A percentile compares a stretch with the other conserved stretches of the same genome.
phyloP scores from a whole-genome alignment of 2,113 vertebrate species.

The Plotosus lineatus region DNA sequence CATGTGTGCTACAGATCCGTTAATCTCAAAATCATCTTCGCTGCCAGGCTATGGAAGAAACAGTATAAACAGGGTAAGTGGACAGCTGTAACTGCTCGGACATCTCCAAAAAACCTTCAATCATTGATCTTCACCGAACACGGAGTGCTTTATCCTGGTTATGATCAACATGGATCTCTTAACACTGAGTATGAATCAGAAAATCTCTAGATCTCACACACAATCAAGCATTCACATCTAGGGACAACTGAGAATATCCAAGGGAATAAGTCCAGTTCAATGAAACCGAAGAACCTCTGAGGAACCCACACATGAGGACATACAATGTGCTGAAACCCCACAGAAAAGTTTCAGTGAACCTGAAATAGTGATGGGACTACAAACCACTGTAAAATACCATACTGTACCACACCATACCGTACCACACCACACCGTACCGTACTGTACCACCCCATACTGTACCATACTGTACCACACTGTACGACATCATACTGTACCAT shows the following conservation, averaged over 20 bases:
- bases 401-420: not conserved
- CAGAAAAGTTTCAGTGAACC: not conserved
- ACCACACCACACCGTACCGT: not conserved
- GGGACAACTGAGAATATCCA: too few relatives aligned
- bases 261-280: not conserved
- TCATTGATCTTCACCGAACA: not conserved
- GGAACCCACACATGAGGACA: not conserved
- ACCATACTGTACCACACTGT: not conserved
- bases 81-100: too few relatives aligned
- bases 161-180: not conserved
- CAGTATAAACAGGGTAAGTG: conserved; percentile 84
- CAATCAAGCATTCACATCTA: not conserved
- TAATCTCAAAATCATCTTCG: conserved; percentile 88
- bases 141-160: not conserved
- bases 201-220: not conserved
- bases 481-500: not conserved
- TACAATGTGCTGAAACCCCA: not conserved
- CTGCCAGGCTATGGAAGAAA: conserved; percentile 91
- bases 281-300: not conserved
- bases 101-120: not conserved
- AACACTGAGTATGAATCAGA: not conserved
- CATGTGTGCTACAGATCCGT: conserved; percentile 76
- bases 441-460: not conserved
- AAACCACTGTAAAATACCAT: too few relatives aligned
- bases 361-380: not conserved